These are phyloP conservation scores for Brachionus manjavacas DNA, from an alignment of 1,140 invertebrate species.

Conservation along the genomic window DNA sequence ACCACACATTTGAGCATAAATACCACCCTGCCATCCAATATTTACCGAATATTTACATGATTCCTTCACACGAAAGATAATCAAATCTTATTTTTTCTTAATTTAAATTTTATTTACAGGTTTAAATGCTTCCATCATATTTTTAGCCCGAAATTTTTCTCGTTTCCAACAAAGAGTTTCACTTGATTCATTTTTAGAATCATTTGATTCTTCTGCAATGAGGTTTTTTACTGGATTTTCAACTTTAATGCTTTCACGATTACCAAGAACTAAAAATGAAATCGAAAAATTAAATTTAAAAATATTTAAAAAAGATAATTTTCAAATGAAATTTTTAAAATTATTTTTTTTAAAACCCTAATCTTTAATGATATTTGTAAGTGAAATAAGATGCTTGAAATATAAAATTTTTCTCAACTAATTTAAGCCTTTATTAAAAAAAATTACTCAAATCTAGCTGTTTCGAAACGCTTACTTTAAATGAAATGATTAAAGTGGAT, in stretches of 20 bases:
- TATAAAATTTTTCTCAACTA: not conserved
- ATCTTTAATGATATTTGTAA: no score
- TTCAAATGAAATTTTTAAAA: no score
- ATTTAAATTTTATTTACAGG: not conserved
- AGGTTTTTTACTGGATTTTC: slow-evolving; percentile 17
- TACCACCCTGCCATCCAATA: slow-evolving; percentile 83
- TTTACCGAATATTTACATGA: slow-evolving; percentile 79
- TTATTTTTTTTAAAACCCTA: no score
- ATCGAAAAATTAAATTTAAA: not conserved
- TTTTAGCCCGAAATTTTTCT: not conserved
- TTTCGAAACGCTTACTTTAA: no score
- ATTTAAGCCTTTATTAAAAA: not conserved
- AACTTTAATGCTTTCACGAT: slow-evolving; percentile 15
- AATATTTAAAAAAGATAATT: no score
- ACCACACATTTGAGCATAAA: slow-evolving; percentile 89
- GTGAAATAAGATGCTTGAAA: not conserved
- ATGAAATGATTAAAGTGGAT: no score
- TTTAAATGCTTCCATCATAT: slow-evolving; percentile 38
- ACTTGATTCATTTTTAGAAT: not conserved
- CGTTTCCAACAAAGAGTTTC: not conserved
- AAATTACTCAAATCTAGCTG: no score
- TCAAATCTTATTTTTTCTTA: not conserved
- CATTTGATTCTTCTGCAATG: not conserved
- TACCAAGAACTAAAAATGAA: not conserved
- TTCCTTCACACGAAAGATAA: slow-evolving; percentile 58